Conservation (phyloP, 2,888 invertebrate genomes). For the Anaspis maculata region DNA sequence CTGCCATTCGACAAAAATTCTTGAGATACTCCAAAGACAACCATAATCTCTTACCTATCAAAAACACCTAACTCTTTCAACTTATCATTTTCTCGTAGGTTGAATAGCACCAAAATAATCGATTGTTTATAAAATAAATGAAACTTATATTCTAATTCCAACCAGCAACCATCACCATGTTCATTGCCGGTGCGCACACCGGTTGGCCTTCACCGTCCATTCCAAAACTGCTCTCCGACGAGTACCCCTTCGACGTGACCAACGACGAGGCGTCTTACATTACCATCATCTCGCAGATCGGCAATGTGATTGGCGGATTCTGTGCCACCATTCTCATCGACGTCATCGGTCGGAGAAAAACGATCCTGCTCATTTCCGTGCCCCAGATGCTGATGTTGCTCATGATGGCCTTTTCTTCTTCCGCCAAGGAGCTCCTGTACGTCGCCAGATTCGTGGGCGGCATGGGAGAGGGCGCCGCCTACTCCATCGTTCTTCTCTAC, state of each 20-base stretch:
- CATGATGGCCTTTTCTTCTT: conserved; percentile 16
- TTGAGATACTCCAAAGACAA: too few species aligned
- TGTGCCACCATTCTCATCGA: conserved; percentile 18
- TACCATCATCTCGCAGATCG: conserved; percentile 20
- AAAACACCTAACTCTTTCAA: too few species aligned
- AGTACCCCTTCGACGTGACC: conserved; percentile 21
- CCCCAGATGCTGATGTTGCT: conserved; percentile 18
- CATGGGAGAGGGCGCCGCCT: conserved; percentile 22
- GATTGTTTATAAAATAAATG: too few species aligned
- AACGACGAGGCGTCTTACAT: conserved; percentile 25
- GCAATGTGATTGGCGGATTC: conserved; percentile 21
- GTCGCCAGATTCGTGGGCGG: conserved; percentile 24
- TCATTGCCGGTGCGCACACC: conserved; percentile 13
- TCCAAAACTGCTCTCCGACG: conserved; percentile 20
- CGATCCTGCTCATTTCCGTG: conserved; percentile 18
- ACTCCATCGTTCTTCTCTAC: conserved; percentile 25
- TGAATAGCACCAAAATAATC: too few species aligned
- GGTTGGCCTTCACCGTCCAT: conserved; percentile 24
- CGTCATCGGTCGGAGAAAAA: conserved; percentile 21
- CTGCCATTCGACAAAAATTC: too few species aligned
- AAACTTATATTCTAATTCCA: too few species aligned
- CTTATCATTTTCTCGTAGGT: too few species aligned
- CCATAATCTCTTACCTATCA: too few species aligned
- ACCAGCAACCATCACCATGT: not conserved
- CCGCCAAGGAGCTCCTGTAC: conserved; percentile 13